Conservation (phyloP, 2,797 vertebrate genomes). For the Lepilemur ruficaudatus region DNA sequence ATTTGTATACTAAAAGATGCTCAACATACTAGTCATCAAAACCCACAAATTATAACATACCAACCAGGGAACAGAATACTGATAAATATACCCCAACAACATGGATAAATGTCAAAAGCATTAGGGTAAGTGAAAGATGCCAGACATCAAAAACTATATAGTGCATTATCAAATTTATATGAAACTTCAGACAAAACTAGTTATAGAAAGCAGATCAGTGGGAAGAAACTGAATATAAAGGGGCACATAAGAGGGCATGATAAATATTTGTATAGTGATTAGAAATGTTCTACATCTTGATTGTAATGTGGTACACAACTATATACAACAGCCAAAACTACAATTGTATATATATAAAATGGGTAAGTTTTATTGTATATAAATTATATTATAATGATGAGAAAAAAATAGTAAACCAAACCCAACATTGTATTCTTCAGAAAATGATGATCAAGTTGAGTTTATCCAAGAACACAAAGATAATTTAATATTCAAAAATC, state of each 20-base stretch:
- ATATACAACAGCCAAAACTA: not conserved
- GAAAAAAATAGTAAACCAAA: conserved; percentile 20
- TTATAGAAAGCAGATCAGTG: not conserved
- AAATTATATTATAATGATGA: not conserved
- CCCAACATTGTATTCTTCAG: not conserved
- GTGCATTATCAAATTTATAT: not conserved
- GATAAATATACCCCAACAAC: not conserved
- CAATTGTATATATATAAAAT: not conserved
- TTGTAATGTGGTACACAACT: not conserved
- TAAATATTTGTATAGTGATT: not conserved
- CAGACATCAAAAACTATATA: not conserved
- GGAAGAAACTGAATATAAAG: not conserved
- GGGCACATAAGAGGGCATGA: not conserved
- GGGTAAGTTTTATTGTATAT: not conserved
- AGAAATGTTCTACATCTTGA: not conserved
- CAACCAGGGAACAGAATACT: not conserved
- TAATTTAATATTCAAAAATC: not conserved
- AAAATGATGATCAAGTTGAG: not conserved
- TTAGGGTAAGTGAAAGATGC: conserved; percentile 10
- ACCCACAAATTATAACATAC: not conserved
- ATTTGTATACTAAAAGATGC: not conserved
- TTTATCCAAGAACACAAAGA: not conserved
- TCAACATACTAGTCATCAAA: not conserved
- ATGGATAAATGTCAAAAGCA: not conserved
- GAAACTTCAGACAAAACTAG: conserved; percentile 18